Conservation (phyloP, 2,797 vertebrate genomes). For the Microctenopoma lineatum region DNA sequence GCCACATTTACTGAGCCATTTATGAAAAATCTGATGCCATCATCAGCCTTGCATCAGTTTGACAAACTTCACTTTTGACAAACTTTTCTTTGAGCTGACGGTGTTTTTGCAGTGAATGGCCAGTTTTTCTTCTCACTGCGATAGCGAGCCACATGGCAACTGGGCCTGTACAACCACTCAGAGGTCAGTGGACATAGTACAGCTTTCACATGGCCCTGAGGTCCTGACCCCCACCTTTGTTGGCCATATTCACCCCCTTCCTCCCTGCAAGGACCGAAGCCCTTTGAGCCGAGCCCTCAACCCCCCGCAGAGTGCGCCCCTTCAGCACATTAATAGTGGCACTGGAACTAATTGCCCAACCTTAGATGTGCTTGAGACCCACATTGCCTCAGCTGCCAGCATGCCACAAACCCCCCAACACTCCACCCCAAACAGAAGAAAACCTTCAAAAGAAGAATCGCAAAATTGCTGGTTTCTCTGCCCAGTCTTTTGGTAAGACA, state of each 20-base stretch:
- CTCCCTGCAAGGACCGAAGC: constrained; percentile 67
- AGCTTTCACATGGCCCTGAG: constrained; percentile 82
- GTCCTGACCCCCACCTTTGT: constrained; percentile 83
- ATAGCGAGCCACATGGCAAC: constrained; percentile 8
- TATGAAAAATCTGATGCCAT: neutral
- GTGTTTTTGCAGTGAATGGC: constrained; percentile 24
- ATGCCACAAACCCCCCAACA: constrained; percentile 67
- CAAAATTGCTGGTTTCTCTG: constrained; percentile 70
- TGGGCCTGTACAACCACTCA: constrained; percentile 50
- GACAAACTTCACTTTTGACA: neutral
- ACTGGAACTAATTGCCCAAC: constrained; percentile 86
- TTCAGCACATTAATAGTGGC: constrained; percentile 83
- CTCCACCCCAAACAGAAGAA: constrained; percentile 70
- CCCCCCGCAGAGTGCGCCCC: constrained; percentile 80
- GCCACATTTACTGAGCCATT: neutral
- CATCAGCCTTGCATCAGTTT: neutral
- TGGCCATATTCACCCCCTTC: constrained; percentile 58
- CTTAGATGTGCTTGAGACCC: constrained; percentile 81
- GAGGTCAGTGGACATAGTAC: constrained; percentile 75
- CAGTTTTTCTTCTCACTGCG: constrained; percentile 7
- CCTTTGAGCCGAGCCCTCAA: constrained; percentile 78
- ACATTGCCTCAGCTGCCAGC: constrained; percentile 77
- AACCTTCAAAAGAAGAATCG: constrained; percentile 73
- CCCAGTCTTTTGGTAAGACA: constrained; percentile 51
- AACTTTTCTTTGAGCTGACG: constrained; percentile 8